Evolutionary conservation across 1,140 invertebrate species (phyloP).

Genomic region (Drosophila rufa): DNA sequence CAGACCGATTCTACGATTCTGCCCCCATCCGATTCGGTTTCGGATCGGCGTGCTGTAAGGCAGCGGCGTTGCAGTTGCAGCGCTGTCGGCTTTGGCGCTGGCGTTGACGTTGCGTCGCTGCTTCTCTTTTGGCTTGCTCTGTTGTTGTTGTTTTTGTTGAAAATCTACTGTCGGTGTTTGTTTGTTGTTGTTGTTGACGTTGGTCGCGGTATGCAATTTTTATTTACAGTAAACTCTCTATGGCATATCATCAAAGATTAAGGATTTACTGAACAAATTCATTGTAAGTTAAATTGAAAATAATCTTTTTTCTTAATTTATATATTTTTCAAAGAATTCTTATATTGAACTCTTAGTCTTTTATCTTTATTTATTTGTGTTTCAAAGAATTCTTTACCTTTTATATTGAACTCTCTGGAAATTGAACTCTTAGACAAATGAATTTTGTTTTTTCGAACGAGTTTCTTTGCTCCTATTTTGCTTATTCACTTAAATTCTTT

Average conservation of each 20-base stretch:
- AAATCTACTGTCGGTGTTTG: constrained; percentile 64
- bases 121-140: background rate
- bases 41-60: constrained; percentile 34
- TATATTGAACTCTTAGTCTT: too few relatives aligned
- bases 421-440: too few relatives aligned
- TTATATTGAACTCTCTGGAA: too few relatives aligned
- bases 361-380: too few relatives aligned
- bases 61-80: constrained; percentile 39
- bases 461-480: accelerated
- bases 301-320: background rate
- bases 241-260: background rate
- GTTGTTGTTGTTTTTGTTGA: constrained; percentile 43
- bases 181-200: constrained; percentile 67
- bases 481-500: too few relatives aligned
- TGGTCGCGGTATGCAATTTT: constrained; percentile 79
- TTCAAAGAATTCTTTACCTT: too few relatives aligned
- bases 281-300: background rate
- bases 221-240: constrained; percentile 15
- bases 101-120: constrained; percentile 25
- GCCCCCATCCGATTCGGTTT: constrained; percentile 19
- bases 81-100: constrained; percentile 36
- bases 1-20: constrained; percentile 24
- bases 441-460: background rate
- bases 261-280: background rate
- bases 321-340: constrained; percentile 6